Conservation (phyloP, 2,888 invertebrate genomes). For the Drosophila gaucha region DNA sequence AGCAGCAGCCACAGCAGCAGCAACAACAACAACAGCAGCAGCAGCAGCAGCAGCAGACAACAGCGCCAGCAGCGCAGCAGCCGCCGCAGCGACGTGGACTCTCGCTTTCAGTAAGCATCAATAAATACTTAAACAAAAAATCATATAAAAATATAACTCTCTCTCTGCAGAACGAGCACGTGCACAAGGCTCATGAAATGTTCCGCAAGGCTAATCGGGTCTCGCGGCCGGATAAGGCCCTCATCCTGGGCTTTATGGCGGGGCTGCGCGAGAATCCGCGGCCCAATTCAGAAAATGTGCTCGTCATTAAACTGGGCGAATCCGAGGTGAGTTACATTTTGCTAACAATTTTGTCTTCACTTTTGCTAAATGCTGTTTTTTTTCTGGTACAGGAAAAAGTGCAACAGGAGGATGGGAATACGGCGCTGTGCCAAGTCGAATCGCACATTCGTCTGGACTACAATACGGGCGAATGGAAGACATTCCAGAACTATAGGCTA, state of each 20-base stretch:
- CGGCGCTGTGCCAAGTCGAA: constrained; percentile 87
- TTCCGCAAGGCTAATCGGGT: constrained; percentile 98
- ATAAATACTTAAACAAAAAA: too few relatives aligned
- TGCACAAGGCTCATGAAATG: constrained; percentile 98
- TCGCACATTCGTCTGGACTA: constrained; percentile 99
- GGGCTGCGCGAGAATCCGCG: constrained; percentile 99
- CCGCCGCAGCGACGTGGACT: constrained; percentile 83
- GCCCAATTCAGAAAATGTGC: constrained; percentile 97
- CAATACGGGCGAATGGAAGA: constrained; percentile 98
- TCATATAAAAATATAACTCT: background rate
- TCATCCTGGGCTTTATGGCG: constrained; percentile 99
- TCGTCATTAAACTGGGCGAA: constrained; percentile 97
- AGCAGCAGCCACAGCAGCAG: constrained; percentile 64
- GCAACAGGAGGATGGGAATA: constrained; percentile 92
- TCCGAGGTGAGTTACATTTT: constrained; percentile 86
- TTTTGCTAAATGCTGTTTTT: background rate
- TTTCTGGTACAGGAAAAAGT: constrained; percentile 90
- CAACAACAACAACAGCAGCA: constrained; percentile 61
- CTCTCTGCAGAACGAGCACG: constrained; percentile 93
- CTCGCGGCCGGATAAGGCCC: constrained; percentile 97
- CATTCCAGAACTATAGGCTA: constrained; percentile 94
- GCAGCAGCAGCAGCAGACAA: constrained; percentile 71
- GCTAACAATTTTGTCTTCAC: background rate
- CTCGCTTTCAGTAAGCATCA: constrained; percentile 81
- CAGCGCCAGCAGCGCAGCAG: constrained; percentile 65